These are phyloP conservation scores for Lasiurus borealis DNA, from an alignment of 2,113 vertebrate species.

Conservation along the genomic window DNA sequence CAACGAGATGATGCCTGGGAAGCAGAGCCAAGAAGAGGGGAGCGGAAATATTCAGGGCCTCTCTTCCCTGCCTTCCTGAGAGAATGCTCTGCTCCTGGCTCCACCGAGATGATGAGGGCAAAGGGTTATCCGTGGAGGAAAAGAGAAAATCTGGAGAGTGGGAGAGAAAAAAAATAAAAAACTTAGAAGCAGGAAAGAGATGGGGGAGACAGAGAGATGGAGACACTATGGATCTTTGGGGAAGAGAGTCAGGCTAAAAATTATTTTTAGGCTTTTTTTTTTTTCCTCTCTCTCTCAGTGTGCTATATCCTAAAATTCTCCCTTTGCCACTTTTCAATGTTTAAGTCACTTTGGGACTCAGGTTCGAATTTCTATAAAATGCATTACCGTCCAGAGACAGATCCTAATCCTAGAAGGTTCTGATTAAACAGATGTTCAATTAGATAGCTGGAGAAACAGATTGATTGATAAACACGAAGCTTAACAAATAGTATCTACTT, in stretches of 20 bases:
- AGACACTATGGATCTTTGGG: not conserved
- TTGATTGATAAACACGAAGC: not conserved
- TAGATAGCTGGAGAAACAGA: not conserved
- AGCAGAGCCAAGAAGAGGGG: not conserved
- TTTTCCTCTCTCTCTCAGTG: not conserved
- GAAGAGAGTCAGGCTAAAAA: not conserved
- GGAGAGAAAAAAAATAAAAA: not conserved
- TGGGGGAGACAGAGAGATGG: not conserved
- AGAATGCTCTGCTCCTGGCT: not conserved
- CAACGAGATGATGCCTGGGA: not conserved
- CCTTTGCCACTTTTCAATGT: conserved; percentile 4
- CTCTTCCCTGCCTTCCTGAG: not conserved
- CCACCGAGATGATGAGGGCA: not conserved
- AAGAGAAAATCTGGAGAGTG: not conserved
- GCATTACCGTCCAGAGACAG: conserved; percentile 1
- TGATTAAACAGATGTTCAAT: not conserved
- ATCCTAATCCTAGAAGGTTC: not conserved
- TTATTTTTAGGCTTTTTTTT: not conserved
- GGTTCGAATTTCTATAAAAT: conserved; percentile 21
- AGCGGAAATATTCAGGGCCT: not conserved
- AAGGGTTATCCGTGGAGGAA: not conserved
- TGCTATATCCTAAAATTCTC: not conserved
- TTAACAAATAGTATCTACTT: not conserved
- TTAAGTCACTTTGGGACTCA: not conserved
- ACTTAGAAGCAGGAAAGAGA: not conserved